Base-by-base conservation (phyloP, 92 coral and sea anemone genomes). In the Porites lobata region DNA sequence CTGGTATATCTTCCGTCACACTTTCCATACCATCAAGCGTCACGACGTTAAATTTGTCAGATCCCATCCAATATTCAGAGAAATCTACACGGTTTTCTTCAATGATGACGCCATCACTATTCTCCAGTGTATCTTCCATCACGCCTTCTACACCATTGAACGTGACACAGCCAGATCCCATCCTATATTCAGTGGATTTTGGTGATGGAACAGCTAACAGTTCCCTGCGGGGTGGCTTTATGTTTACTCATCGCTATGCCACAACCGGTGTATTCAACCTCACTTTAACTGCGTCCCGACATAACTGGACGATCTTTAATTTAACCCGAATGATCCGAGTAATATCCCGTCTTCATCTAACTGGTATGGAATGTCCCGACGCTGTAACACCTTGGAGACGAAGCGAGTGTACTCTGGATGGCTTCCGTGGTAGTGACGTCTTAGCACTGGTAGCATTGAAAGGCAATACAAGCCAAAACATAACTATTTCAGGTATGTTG, bases 251-350 rank as follows among this genome's bases (percentile, higher is more conserved):
- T 65, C 92, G 87, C 12, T 94, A 69, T 59, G 69, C 24, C 53
- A 51, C 69, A 17, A 77, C 80, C n/a, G 93, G 93, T 13, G 56
- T 74, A 14, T 95, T 84, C 79, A 91, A 54, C 72, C 90, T 95
- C 43, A 78, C 68, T 51, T 87, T 85, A 21, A 24, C 51, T 61
- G 69, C 82, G 50, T 73, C 81, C 79, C 75, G 29, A 21, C 78
- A 73, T 19, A 89, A 85, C 84, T 18, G 65, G 78, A 87, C 92
- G 9, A 38, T 68, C 38, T 70, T 65, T 14, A 38, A 50, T 11
- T 65, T 89, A 19, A 88, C 82, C 57, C 89, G 94, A 61, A 86
- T 65, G 76, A 80, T 95, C 68, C 85, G 88, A 54, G 89, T 93
- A 10, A 72, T 90, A 80, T 77, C 90, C 71, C 82, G 78, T 12